Conservation (phyloP, 1,140 invertebrate species). For the Drosophila nikananu region DNA sequence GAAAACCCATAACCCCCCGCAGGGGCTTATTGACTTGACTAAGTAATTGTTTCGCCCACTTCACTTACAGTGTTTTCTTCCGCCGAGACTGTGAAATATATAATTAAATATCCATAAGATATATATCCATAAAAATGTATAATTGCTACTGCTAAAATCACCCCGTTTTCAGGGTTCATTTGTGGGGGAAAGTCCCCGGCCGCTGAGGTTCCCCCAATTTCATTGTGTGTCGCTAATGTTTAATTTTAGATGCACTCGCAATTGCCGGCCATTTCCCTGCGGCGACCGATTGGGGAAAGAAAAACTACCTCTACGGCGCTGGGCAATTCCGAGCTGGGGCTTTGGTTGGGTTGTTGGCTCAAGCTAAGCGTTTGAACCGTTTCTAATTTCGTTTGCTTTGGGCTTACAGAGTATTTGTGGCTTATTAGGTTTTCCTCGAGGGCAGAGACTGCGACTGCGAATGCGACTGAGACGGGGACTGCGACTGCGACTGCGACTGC, state of each 20-base stretch:
- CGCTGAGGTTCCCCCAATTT: neutral
- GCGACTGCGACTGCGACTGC: conserved; percentile 58
- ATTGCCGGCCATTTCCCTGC: conserved; percentile 15
- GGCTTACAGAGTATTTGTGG: conserved; percentile 44
- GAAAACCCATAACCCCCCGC: neutral
- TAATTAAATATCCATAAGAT: neutral
- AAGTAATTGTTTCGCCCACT: neutral
- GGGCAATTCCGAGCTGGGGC: conserved; percentile 37
- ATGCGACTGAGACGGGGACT: conserved; percentile 63
- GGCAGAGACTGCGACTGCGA: conserved; percentile 44
- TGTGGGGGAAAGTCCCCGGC: neutral
- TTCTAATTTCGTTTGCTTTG: conserved; percentile 81
- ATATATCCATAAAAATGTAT: neutral
- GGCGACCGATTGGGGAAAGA: conserved; percentile 5
- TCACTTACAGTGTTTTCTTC: neutral
- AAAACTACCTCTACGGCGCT: conserved; percentile 23
- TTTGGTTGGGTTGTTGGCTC: conserved; percentile 64
- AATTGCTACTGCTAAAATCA: conserved; percentile 9
- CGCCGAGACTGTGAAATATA: neutral
- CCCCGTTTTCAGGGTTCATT: conserved; percentile 3
- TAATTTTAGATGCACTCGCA: conserved; percentile 41
- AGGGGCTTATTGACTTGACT: neutral
- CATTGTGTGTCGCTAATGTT: conserved; percentile 24
- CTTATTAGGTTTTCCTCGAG: conserved; percentile 46
- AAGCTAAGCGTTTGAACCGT: conserved; percentile 75